Conservation (phyloP, 2,888 invertebrate species). For the Quadriops clusia region DNA sequence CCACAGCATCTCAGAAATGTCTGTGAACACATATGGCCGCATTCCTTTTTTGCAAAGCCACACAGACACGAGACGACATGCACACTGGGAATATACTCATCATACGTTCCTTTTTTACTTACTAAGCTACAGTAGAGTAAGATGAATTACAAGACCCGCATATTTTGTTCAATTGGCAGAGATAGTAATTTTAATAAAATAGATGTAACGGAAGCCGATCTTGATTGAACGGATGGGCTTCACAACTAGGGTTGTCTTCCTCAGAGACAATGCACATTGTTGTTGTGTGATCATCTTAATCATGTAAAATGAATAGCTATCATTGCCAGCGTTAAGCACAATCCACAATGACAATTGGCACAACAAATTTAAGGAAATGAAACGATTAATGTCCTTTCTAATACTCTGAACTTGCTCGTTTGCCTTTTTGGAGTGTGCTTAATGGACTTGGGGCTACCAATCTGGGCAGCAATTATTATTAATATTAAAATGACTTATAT, state of each 20-base stretch:
- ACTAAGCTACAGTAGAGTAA: conserved; percentile 27
- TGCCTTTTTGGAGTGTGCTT: no score
- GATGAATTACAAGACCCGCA: conserved; percentile 29
- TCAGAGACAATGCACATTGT: conserved; percentile 26
- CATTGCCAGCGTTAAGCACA: no score
- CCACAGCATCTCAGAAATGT: conserved; percentile 22
- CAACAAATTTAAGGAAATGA: no score
- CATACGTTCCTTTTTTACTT: conserved; percentile 16
- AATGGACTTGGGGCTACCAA: no score
- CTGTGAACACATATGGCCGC: conserved; percentile 21
- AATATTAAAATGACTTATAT: conserved; percentile 15
- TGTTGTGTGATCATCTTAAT: conserved; percentile 26
- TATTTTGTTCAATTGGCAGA: conserved; percentile 34
- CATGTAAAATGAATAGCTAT: conserved; percentile 12
- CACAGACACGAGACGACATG: conserved; percentile 16
- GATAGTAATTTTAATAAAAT: conserved; percentile 25
- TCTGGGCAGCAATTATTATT: no score
- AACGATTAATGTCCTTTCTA: no score
- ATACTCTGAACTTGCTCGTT: no score
- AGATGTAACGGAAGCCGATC: conserved; percentile 21
- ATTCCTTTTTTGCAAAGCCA: conserved; percentile 17
- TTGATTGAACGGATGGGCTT: conserved; percentile 18
- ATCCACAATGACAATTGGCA: no score
- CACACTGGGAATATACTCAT: conserved; percentile 19
- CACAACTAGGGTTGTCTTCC: conserved; percentile 21